Base-by-base conservation (phyloP, 2,888 invertebrate genomes). In the Gisinianus flammeolus region DNA sequence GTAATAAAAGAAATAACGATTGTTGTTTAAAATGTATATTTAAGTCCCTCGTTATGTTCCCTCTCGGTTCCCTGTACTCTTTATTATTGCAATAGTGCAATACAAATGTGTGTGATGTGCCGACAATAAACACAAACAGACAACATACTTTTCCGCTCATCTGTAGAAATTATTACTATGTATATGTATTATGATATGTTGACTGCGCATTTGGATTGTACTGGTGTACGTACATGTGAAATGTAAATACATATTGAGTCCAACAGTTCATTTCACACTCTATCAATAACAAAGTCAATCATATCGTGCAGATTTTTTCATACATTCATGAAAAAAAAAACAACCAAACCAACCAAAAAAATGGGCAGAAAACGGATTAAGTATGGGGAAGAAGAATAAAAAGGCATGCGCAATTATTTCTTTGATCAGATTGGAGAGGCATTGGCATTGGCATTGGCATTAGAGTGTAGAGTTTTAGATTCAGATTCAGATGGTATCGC, bases 201-300 rank as follows among this genome's bases (percentile, higher is more conserved):
- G n/a, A n/a, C n/a, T n/a, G n/a, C n/a, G n/a, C n/a, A n/a, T n/a
- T n/a, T n/a, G n/a, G n/a, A n/a, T n/a, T n/a, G n/a, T n/a, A n/a
- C n/a, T n/a, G n/a, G n/a, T 44, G 52, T 12, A 44, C 16, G 52
- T 44, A 44, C 52, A 44, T 44, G 16, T 8, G 52, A 10, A 44
- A 44, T 44, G 16, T 44, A 44, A 8, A 10, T 16, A 44, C 16
- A 44, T n/a, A n/a, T n/a, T n/a, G n/a, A n/a, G n/a, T n/a, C n/a
- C n/a, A n/a, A 28, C 16, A 64, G 22, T 64, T 24, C 62, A 26
- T 26, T 64, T 64, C 62, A 64, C 62, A 64, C 62, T 64, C 62
- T 64, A 64, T 64, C 28, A 54, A 16, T n/a, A n/a, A n/a, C n/a
- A n/a, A n/a, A n/a, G n/a, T n/a, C n/a, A n/a, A n/a, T n/a, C n/a